phyloP scores from a whole-genome alignment of 2,797 vertebrate species.

The Brachymystax lenok region DNA sequence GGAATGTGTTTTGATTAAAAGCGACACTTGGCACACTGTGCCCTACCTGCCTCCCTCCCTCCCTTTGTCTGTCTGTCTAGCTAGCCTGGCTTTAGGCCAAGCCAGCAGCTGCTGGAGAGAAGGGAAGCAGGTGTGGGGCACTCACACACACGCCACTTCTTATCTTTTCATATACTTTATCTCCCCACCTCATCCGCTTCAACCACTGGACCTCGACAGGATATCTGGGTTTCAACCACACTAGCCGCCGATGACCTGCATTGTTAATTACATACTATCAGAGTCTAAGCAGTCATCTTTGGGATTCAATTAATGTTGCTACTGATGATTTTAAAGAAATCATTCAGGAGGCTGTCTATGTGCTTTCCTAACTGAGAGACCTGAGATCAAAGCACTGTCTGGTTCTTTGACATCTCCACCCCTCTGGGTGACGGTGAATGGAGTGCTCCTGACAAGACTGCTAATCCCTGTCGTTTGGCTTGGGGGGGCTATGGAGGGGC shows the following conservation, averaged over 20 bases:
- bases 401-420: no score
- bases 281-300: neutral
- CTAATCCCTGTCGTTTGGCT: neutral
- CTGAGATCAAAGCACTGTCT: neutral
- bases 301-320: neutral
- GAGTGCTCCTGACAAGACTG: neutral
- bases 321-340: neutral
- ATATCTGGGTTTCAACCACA: neutral
- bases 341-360: no score
- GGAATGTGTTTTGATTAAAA: slow-evolving; percentile 19
- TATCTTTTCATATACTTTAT: neutral
- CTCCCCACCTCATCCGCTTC: neutral
- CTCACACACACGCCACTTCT: neutral
- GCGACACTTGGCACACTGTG: neutral
- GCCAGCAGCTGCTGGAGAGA: neutral
- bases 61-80: neutral
- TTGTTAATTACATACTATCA: neutral
- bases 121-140: neutral
- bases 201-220: neutral
- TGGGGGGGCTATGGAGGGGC: neutral
- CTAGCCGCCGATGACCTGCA: neutral
- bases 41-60: neutral
- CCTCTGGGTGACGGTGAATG: no score
- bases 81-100: neutral
- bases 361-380: no score